Conservation (phyloP, 2,113 vertebrate species). For the Megaleporinus macrocephalus region DNA sequence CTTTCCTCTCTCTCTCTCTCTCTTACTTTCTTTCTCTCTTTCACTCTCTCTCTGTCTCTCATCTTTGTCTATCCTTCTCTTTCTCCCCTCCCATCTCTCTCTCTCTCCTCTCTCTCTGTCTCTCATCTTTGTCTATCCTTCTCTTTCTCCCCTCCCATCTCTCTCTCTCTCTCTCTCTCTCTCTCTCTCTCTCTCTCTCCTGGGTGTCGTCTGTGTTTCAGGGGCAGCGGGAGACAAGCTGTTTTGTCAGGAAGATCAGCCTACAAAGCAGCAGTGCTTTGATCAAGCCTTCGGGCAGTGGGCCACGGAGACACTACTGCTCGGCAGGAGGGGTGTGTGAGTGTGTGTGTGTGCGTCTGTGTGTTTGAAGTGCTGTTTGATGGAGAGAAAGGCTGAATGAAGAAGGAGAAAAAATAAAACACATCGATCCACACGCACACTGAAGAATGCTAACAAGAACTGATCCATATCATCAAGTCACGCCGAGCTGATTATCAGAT, state of each 20-base stretch:
- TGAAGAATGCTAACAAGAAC: background rate
- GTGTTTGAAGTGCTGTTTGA: constrained; percentile 66
- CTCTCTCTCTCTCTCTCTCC: background rate
- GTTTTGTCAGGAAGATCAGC: constrained; percentile 67
- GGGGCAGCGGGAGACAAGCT: constrained; percentile 57
- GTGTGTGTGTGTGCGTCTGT: background rate
- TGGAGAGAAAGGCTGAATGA: constrained; percentile 17
- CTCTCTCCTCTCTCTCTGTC: too few species aligned
- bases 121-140: too few species aligned
- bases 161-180: background rate
- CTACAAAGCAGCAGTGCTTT: constrained; percentile 66
- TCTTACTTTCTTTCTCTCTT: too few species aligned
- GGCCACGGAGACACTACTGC: constrained; percentile 56
- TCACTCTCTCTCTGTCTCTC: too few species aligned
- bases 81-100: too few species aligned
- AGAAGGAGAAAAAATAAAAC: constrained; percentile 12
- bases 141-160: too few species aligned
- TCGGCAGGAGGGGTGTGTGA: constrained; percentile 40
- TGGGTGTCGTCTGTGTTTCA: constrained; percentile 26
- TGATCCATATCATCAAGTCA: constrained; percentile 21
- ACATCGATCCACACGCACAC: background rate
- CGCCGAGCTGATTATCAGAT: constrained; percentile 21
- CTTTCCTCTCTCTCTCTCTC: too few species aligned
- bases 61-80: too few species aligned
- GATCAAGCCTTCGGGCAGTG: constrained; percentile 62